Percentiles rank a stretch among this genome's conserved stretches.
These are phyloP conservation scores for Aix galericulata DNA, from an alignment of 2,113 vertebrate genomes.

Conservation along the genomic window DNA sequence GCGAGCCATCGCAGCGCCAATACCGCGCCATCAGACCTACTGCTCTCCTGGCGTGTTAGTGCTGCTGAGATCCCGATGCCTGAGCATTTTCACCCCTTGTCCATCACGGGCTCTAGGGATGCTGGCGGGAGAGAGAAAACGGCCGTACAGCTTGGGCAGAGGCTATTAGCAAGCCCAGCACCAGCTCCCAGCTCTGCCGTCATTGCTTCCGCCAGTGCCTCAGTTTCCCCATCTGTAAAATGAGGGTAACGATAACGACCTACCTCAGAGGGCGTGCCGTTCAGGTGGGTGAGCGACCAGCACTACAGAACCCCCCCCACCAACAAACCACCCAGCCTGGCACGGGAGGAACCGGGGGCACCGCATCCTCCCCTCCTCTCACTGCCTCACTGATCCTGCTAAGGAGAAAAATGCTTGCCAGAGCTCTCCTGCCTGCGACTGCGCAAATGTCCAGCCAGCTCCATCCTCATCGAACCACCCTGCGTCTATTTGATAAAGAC, in stretches of 20 bases:
- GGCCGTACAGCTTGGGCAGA: background rate
- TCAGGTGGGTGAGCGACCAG: constrained; percentile 44
- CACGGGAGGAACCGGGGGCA: constrained; percentile 24
- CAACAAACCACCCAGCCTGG: constrained; percentile 3
- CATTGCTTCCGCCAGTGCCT: constrained; percentile 40
- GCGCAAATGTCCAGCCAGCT: constrained; percentile 44
- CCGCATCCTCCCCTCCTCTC: background rate
- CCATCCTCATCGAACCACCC: constrained; percentile 65
- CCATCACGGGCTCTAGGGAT: background rate
- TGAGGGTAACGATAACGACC: constrained; percentile 63
- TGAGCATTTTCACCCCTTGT: background rate
- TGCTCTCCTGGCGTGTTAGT: background rate
- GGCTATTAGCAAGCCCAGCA: background rate
- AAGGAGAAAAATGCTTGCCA: background rate
- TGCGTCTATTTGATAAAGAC: constrained; percentile 79
- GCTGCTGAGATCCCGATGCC: fast-evolving
- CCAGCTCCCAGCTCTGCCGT: background rate
- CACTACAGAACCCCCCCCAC: constrained; percentile 50
- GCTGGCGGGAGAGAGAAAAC: background rate
- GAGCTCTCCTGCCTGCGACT: constrained; percentile 15
- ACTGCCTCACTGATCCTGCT: constrained; percentile 6
- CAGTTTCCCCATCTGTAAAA: constrained; percentile 62
- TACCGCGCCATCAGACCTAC: background rate
- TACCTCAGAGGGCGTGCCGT: constrained; percentile 56
- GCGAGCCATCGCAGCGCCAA: background rate